Conservation (phyloP, 2,888 invertebrate genomes). For the Leptinotarsa rubiginosa region DNA sequence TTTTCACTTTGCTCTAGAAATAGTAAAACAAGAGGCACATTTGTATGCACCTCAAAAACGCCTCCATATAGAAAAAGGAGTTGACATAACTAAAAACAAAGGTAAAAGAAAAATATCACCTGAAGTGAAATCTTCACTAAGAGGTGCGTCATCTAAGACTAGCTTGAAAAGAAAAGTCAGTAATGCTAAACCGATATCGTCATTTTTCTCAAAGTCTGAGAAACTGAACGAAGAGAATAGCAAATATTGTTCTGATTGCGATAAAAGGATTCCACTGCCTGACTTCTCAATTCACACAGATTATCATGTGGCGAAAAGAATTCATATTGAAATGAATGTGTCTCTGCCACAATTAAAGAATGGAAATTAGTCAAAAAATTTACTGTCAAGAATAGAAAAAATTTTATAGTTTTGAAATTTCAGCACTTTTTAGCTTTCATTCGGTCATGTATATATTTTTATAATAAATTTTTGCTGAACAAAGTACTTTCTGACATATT, state of each 20-base stretch:
- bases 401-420: slow-evolving; percentile 24
- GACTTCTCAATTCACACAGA: slow-evolving; percentile 79
- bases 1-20: slow-evolving; percentile 80
- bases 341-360: slow-evolving; percentile 4
- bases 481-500: too few species aligned
- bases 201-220: slow-evolving; percentile 50
- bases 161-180: slow-evolving; percentile 29
- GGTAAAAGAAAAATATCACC: neutral
- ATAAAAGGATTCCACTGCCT: slow-evolving; percentile 60
- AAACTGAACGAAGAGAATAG: slow-evolving; percentile 37
- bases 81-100: slow-evolving; percentile 17
- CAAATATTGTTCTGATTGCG: slow-evolving; percentile 33
- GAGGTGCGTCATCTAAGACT: neutral
- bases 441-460: neutral
- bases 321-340: slow-evolving; percentile 76
- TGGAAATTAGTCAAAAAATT: slow-evolving; percentile 20
- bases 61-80: slow-evolving; percentile 26
- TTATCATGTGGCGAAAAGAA: slow-evolving; percentile 84
- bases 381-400: slow-evolving; percentile 23
- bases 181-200: slow-evolving; percentile 35
- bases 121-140: neutral
- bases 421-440: neutral
- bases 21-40: slow-evolving; percentile 58
- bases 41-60: slow-evolving; percentile 43
- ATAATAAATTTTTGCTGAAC: neutral